Conservation (phyloP, 2,888 invertebrate genomes). For the Nysson spinosus region DNA sequence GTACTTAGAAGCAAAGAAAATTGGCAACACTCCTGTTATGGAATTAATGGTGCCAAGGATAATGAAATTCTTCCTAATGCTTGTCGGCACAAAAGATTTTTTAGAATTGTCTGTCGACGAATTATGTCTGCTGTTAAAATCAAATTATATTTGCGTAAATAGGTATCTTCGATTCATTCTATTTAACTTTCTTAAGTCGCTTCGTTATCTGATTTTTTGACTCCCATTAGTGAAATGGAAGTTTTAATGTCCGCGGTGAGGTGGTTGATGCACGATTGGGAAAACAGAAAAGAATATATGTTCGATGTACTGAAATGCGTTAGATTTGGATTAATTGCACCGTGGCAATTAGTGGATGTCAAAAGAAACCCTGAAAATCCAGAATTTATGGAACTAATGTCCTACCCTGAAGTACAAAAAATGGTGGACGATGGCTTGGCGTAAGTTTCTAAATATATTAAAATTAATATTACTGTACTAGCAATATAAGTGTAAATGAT, state of each 20-base stretch:
- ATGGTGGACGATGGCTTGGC: slow-evolving; percentile 90
- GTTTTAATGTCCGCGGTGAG: slow-evolving; percentile 89
- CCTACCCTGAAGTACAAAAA: slow-evolving; percentile 84
- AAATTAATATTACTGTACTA: background rate
- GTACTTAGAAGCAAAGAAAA: slow-evolving; percentile 81
- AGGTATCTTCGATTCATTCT: slow-evolving; percentile 79
- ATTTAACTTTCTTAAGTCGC: background rate
- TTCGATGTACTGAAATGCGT: slow-evolving; percentile 84
- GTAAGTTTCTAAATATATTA: slow-evolving; percentile 78
- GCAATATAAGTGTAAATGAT: background rate
- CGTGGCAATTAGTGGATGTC: slow-evolving; percentile 89
- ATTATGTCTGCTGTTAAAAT: slow-evolving; percentile 83
- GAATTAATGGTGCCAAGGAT: slow-evolving; percentile 87
- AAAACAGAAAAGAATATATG: slow-evolving; percentile 80
- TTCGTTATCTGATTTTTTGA: background rate
- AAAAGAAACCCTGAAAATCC: slow-evolving; percentile 86
- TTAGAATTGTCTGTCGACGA: slow-evolving; percentile 83
- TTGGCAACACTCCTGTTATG: slow-evolving; percentile 81
- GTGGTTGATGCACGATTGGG: slow-evolving; percentile 88
- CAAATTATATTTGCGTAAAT: slow-evolving; percentile 86
- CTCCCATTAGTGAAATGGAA: slow-evolving; percentile 82
- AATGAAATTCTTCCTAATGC: slow-evolving; percentile 86
- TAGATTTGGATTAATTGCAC: slow-evolving; percentile 87
- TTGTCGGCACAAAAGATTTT: slow-evolving; percentile 88
- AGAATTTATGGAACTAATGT: slow-evolving; percentile 84